Evolutionary conservation across 2,797 vertebrate species (phyloP).

Genomic region (Amniataba percoides): DNA sequence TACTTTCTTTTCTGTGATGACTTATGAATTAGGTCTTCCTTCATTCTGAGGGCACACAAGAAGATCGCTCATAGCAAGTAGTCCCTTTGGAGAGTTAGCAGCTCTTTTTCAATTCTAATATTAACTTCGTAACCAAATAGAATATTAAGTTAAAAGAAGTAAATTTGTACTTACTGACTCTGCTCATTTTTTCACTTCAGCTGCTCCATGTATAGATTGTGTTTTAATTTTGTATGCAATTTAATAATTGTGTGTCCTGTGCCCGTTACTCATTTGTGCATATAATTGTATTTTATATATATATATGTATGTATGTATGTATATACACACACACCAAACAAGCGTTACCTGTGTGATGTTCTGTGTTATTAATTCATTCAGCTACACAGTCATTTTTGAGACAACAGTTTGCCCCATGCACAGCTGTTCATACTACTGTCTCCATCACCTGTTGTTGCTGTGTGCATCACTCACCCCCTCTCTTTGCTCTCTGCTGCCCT

Average conservation of each 20-base stretch:
- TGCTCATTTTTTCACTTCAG: neutral
- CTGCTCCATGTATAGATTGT: neutral
- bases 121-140: neutral
- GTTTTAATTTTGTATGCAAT: too few species aligned
- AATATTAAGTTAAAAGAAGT: neutral
- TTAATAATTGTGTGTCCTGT: too few species aligned
- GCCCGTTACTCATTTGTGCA: too few species aligned
- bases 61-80: neutral
- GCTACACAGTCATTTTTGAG: neutral
- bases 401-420: neutral
- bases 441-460: neutral
- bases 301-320: too few species aligned
- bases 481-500: conserved; percentile 61
- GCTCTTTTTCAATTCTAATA: neutral
- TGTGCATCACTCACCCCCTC: conserved; percentile 63
- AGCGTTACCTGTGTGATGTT: neutral
- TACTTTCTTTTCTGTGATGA: neutral
- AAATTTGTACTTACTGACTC: neutral
- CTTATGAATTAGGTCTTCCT: neutral
- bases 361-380: neutral
- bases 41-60: neutral
- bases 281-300: too few species aligned
- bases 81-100: neutral
- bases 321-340: too few species aligned
- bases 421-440: conserved; percentile 1